These are phyloP conservation scores for Darevskia nairensis DNA, from an alignment of 2,797 vertebrate genomes.

Conservation along the genomic window DNA sequence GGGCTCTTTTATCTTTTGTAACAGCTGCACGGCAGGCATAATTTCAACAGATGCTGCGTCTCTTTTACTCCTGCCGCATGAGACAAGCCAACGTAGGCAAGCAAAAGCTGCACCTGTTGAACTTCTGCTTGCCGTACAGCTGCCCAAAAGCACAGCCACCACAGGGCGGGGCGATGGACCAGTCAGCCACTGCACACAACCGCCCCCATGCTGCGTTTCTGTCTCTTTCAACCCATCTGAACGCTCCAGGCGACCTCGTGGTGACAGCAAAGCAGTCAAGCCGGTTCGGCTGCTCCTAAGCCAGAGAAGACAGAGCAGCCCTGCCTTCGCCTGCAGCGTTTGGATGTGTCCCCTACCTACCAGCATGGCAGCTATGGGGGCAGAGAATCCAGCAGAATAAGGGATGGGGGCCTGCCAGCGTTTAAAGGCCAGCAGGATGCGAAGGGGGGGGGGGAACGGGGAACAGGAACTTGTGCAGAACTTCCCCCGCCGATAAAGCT, in stretches of 20 bases:
- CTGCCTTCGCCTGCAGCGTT: neutral
- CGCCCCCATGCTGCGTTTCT: neutral
- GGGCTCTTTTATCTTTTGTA: neutral
- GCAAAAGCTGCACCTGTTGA: neutral
- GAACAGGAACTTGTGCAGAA: neutral
- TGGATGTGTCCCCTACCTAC: neutral
- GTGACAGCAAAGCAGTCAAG: neutral
- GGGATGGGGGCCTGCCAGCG: neutral
- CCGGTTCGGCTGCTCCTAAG: neutral
- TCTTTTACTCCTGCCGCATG: neutral
- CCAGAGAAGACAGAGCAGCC: neutral
- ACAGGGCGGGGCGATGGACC: too few species aligned
- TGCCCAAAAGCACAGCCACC: neutral
- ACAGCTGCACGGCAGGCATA: neutral
- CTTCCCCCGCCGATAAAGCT: neutral
- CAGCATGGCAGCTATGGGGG: too few species aligned
- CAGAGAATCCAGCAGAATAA: neutral
- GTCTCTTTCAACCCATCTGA: neutral
- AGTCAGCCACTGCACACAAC: neutral
- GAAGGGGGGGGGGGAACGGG: too few species aligned
- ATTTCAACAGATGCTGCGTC: neutral
- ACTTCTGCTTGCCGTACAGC: neutral
- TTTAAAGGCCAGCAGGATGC: neutral
- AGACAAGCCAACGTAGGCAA: neutral
- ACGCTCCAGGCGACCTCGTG: neutral